Evolutionary conservation across 1,140 invertebrate genomes (phyloP), one percentile per base, ranked within the genome.

Genomic region (Aphaenogaster rudis): DNA sequence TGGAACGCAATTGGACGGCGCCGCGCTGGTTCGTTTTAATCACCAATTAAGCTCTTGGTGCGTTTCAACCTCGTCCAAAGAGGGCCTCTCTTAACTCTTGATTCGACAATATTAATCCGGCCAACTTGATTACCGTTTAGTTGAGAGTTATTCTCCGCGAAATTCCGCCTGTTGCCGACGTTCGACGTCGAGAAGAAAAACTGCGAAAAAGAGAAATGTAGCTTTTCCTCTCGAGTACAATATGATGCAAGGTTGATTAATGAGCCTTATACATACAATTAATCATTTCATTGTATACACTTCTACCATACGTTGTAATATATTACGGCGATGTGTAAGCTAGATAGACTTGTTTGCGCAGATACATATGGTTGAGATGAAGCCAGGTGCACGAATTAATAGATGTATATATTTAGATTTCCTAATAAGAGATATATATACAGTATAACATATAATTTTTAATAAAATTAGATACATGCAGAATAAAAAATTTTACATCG

Each of bases 51-150:
- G 13, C 42, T 28, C 28, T 61, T 61, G 54, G 13, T 13, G 28
- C 45, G 28, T 11, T 74, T 74, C 69, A 61, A 84, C 6, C 36
- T 57, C 79, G 39, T 82, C 15, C 6, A 15, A 48, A 74, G 28
- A 48, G 52, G n/a, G 9, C 48, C 13, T 39, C 52, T 61, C 67
- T 76, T 84, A 84, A 76, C 28, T 61, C 13, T 76, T 39, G n/a
- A 84, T 84, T 61, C 28, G n/a, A 84, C 69, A 76, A 76, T 76
- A 84, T 74, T 61, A 84, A 84, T 50, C 64, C 45, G n/a, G 8
- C 11, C 54, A 61, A 74, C 45, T 84, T 61, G 36, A 84, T 84
- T 61, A 61, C 7, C 52, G n/a, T 17, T 61, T 54, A 21, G 13
- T 28, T 13, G 36, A 52, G 48, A 59, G 17, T 48, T 82, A 71